Conservation (phyloP, 2,113 vertebrate species). For the Thryonomys swinderianus region DNA sequence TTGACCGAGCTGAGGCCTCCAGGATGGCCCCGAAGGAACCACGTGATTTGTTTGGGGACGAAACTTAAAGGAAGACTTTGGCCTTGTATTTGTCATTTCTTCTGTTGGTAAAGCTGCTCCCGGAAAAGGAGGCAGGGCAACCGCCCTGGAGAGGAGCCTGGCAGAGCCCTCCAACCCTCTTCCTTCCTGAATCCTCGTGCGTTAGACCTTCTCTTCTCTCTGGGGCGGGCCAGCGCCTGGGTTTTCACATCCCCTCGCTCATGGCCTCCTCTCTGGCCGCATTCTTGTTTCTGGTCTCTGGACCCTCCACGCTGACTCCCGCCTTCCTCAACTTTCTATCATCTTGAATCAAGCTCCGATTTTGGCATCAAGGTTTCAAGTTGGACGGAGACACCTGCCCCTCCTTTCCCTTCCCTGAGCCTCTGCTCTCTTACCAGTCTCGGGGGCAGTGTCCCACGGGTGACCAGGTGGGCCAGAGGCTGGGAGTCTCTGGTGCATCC, state of each 20-base stretch:
- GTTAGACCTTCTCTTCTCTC: background rate
- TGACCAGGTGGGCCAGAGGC: background rate
- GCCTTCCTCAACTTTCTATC: background rate
- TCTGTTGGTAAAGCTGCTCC: background rate
- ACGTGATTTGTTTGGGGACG: background rate
- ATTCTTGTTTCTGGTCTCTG: background rate
- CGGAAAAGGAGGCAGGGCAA: background rate
- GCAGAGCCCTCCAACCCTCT: fast-evolving
- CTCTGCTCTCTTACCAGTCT: conserved; percentile 1
- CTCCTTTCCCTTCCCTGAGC: background rate
- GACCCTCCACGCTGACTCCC: fast-evolving
- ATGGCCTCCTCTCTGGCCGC: background rate
- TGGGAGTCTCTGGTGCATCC: background rate
- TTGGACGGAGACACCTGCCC: background rate
- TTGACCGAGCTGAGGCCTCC: background rate
- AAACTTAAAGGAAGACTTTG: background rate
- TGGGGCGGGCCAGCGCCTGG: background rate
- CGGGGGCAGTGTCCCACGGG: background rate
- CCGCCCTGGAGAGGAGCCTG: background rate
- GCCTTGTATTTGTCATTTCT: background rate
- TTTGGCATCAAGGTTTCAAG: background rate
- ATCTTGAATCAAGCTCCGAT: background rate
- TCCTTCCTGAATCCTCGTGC: background rate
- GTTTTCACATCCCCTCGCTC: background rate
- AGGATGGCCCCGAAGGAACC: background rate